Evolutionary conservation across 2,797 vertebrate genomes (phyloP).

Genomic region (Tarsius wallacei): DNA sequence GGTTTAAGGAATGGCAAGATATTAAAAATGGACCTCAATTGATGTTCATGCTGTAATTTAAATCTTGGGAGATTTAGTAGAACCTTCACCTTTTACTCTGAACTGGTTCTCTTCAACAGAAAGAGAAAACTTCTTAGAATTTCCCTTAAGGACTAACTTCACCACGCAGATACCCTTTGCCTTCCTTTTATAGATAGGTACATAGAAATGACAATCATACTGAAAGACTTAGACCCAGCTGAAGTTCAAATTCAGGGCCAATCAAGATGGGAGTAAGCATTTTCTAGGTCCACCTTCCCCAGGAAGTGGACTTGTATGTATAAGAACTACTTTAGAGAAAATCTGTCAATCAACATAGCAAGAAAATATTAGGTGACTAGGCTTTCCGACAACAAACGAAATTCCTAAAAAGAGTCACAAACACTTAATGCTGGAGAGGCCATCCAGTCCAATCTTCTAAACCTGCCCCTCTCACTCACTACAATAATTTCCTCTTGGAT

Average conservation of each 20-base stretch:
- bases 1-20: background rate
- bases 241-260: background rate
- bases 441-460: background rate
- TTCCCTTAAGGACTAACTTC: background rate
- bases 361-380: background rate
- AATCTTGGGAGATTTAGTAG: background rate
- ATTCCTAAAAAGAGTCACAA: background rate
- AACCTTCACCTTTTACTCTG: background rate
- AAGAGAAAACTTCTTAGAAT: background rate
- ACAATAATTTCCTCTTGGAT: background rate
- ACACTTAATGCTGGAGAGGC: accelerated
- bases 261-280: background rate
- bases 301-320: background rate
- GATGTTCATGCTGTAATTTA: background rate
- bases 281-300: background rate
- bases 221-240: background rate
- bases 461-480: too few relatives aligned
- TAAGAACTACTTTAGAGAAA: background rate
- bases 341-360: background rate
- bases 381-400: background rate
- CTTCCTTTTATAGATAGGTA: background rate
- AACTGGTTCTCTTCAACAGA: background rate
- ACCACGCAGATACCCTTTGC: background rate
- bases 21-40: background rate
- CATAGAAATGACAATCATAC: background rate